phyloP scores from a whole-genome alignment of 2,888 invertebrate genomes.

The Isoperla grammatica region DNA sequence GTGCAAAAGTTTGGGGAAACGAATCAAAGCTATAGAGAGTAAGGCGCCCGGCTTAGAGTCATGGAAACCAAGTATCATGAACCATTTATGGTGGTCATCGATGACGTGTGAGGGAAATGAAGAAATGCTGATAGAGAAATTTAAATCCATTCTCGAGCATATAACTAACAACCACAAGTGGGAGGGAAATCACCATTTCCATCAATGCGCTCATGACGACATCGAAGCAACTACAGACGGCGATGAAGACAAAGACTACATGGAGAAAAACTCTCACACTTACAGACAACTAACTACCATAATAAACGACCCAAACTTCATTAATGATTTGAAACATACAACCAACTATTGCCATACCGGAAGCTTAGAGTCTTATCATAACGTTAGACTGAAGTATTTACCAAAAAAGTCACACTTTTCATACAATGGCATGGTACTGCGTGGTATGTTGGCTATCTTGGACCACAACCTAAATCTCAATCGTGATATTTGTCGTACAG shows the following conservation, averaged over 20 bases:
- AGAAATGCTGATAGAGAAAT: background rate
- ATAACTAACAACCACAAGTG: background rate
- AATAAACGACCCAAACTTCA: background rate
- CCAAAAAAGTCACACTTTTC: too few relatives aligned
- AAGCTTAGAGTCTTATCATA: conserved; percentile 1
- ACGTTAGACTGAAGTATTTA: background rate
- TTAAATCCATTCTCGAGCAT: background rate
- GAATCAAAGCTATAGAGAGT: background rate
- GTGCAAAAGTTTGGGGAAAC: too few relatives aligned
- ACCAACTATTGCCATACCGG: background rate
- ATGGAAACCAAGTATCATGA: background rate
- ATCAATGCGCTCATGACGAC: background rate
- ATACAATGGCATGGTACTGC: too few relatives aligned
- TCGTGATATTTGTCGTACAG: too few relatives aligned
- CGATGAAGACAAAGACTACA: background rate
- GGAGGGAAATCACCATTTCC: background rate
- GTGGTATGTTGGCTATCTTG: too few relatives aligned
- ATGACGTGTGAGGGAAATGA: background rate
- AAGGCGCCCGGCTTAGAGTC: background rate
- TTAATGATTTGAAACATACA: background rate
- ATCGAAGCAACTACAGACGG: too few relatives aligned
- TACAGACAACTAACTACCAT: background rate
- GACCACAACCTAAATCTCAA: too few relatives aligned
- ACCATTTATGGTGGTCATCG: background rate
- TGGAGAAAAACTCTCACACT: background rate